Evolutionary conservation across 1,140 invertebrate species (phyloP).

Genomic region (Armadillidium nasatum): DNA sequence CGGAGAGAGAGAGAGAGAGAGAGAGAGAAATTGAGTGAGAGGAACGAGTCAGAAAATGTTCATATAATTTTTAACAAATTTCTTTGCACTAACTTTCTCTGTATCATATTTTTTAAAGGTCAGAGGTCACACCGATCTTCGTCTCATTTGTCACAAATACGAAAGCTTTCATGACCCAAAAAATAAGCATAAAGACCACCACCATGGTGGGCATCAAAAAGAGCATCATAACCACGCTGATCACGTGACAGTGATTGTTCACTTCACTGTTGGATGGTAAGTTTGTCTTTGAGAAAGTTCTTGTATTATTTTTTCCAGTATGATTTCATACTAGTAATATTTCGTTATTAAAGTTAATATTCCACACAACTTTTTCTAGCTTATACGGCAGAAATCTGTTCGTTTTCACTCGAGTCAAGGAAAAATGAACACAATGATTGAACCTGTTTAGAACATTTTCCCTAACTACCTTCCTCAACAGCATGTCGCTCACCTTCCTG

Average conservation of each 20-base stretch:
- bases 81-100: background rate
- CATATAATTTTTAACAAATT: background rate
- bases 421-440: too few relatives aligned
- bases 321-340: too few relatives aligned
- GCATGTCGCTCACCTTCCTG: too few relatives aligned
- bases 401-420: too few relatives aligned
- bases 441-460: too few relatives aligned
- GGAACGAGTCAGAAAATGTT: background rate
- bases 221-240: slow-evolving; percentile 33
- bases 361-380: too few relatives aligned
- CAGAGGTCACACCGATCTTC: slow-evolving; percentile 42
- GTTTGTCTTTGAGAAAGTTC: slow-evolving; percentile 34
- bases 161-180: slow-evolving; percentile 31
- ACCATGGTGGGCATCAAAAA: slow-evolving; percentile 58
- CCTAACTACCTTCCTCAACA: too few relatives aligned
- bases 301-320: too few relatives aligned
- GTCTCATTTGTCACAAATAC: slow-evolving; percentile 39
- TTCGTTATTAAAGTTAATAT: too few relatives aligned
- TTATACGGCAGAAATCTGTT: too few relatives aligned
- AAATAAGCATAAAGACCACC: slow-evolving; percentile 44
- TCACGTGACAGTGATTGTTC: slow-evolving; percentile 56
- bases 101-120: slow-evolving; percentile 19
- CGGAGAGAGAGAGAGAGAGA: background rate
- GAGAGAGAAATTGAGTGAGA: background rate
- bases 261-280: slow-evolving; percentile 72